A percentile compares a stretch with the other conserved stretches of the same genome.
These are phyloP conservation scores for Brachionus paranguensis DNA, from an alignment of 1,140 invertebrate genomes.

Conservation along the genomic window DNA sequence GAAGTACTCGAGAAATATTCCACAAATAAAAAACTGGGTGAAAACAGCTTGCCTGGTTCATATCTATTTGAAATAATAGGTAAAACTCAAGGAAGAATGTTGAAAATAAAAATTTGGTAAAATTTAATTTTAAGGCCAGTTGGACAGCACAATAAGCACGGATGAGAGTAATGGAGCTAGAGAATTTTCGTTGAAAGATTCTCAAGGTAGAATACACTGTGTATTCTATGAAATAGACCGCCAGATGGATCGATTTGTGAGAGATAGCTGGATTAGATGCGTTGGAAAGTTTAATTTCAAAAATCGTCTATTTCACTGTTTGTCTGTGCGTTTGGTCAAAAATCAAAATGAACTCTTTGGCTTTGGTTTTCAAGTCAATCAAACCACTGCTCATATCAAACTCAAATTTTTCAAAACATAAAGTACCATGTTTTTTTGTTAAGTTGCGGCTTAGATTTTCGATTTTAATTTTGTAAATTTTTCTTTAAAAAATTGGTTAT, in stretches of 20 bases:
- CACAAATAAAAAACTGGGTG: not conserved
- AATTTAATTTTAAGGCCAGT: not conserved
- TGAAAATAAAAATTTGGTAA: too few species aligned
- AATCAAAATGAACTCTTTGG: slow-evolving; percentile 5
- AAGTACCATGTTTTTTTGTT: not conserved
- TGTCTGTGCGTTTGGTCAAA: not conserved
- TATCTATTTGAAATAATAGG: slow-evolving; percentile 27
- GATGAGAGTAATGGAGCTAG: not conserved
- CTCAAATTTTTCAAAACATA: not conserved
- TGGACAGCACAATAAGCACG: not conserved
- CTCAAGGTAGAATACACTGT: slow-evolving; percentile 7
- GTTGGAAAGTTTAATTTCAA: slow-evolving; percentile 18
- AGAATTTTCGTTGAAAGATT: slow-evolving; percentile 23
- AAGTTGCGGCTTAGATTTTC: not conserved
- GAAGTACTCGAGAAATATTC: not conserved
- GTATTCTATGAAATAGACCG: slow-evolving; percentile 30
- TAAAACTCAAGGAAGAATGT: not conserved
- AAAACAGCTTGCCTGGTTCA: not conserved
- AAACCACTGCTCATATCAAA: not conserved
- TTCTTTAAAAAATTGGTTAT: not conserved
- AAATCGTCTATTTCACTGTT: slow-evolving; percentile 10
- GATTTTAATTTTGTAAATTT: not conserved
- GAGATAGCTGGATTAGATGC: slow-evolving; percentile 20
- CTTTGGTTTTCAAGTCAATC: slow-evolving; percentile 8
- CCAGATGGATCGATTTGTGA: not conserved